These are phyloP conservation scores for Schizopygopsis malacanthus DNA, from an alignment of 2,797 vertebrate species.

Conservation along the genomic window DNA sequence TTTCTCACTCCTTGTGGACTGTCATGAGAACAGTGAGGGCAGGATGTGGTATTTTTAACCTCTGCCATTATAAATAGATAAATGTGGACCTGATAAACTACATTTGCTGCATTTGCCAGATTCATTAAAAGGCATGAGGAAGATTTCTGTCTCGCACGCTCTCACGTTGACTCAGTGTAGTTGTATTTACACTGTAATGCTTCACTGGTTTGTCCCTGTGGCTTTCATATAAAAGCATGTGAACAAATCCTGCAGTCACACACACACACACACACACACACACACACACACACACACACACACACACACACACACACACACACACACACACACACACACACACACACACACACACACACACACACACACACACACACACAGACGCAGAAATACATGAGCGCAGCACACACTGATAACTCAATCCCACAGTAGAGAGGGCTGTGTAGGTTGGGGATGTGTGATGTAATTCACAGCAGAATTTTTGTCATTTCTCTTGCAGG, in stretches of 20 bases:
- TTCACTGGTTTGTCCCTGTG: slow-evolving; percentile 69
- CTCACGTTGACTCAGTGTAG: slow-evolving; percentile 63
- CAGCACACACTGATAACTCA: slow-evolving; percentile 50
- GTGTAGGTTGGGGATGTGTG: slow-evolving; percentile 38
- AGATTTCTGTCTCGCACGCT: slow-evolving; percentile 35
- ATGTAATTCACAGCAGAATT: slow-evolving; percentile 64
- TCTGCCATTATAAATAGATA: slow-evolving; percentile 47
- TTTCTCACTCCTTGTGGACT: slow-evolving; percentile 48
- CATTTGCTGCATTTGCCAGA: slow-evolving; percentile 29
- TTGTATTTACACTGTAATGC: slow-evolving; percentile 74
- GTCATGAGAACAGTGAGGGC: slow-evolving; percentile 33
- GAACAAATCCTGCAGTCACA: slow-evolving; percentile 69
- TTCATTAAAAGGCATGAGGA: background rate
- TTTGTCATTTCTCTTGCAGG: slow-evolving; percentile 67
- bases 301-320: slow-evolving; percentile 42
- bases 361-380: slow-evolving; percentile 36
- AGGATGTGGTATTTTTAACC: slow-evolving; percentile 46
- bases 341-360: slow-evolving; percentile 37
- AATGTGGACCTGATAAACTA: slow-evolving; percentile 47
- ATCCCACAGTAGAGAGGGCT: slow-evolving; percentile 39
- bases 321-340: slow-evolving; percentile 46
- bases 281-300: slow-evolving; percentile 31
- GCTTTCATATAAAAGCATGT: slow-evolving; percentile 75
- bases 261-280: slow-evolving; percentile 42
- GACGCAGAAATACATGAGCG: slow-evolving; percentile 16